Percentiles rank a stretch among this genome's conserved stretches.
Evolutionary conservation across 2,888 invertebrate species (phyloP).

Genomic region (Ametastegia equiseti): DNA sequence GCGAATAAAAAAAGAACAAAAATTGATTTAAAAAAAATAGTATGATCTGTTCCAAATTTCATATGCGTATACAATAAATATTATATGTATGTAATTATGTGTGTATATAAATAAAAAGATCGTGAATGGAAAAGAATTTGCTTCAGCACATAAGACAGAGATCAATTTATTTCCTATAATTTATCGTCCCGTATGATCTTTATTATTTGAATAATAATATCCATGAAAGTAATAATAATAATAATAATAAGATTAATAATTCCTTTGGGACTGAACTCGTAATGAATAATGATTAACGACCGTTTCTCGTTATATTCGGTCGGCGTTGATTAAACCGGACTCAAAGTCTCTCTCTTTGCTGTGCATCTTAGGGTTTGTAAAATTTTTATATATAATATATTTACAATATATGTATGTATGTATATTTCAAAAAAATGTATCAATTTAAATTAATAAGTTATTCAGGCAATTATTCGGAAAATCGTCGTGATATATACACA

Average conservation of each 20-base stretch:
- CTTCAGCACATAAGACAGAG: too few relatives aligned
- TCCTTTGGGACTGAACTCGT: not conserved
- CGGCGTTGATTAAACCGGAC: not conserved
- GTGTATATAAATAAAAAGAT: too few relatives aligned
- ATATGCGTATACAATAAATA: not conserved
- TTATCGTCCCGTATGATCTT: constrained; percentile 9
- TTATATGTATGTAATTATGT: too few relatives aligned
- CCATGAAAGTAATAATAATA: too few relatives aligned
- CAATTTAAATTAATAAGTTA: too few relatives aligned
- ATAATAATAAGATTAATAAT: not conserved
- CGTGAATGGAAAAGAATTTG: too few relatives aligned
- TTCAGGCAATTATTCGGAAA: too few relatives aligned
- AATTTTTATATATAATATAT: not conserved
- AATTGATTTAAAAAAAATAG: not conserved
- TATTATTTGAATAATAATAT: too few relatives aligned
- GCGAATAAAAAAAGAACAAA: not conserved
- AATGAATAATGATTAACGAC: constrained; percentile 18
- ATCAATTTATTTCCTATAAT: not conserved
- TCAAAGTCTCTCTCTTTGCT: not conserved
- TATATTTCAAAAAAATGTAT: too few relatives aligned
- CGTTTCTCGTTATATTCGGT: not conserved
- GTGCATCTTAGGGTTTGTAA: not conserved
- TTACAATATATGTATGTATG: too few relatives aligned
- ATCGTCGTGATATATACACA: too few relatives aligned
- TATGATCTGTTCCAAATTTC: constrained; percentile 1